Evolutionary conservation across 1,140 invertebrate species (phyloP).

Genomic region (Hermetia illucens): DNA sequence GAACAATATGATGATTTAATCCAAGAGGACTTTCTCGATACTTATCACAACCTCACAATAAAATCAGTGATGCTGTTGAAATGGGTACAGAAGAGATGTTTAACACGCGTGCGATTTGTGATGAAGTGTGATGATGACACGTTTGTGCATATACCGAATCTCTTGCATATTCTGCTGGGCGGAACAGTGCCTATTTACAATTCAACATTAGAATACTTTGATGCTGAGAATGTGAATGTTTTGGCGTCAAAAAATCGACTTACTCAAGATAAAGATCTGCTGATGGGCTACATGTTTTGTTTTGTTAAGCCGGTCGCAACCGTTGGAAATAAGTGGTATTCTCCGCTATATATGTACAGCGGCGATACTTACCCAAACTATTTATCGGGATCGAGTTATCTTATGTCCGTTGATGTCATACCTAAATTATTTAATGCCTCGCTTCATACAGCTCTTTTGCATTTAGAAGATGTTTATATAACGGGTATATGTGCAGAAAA

Average conservation of each 20-base stretch:
- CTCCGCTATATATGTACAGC: conserved; percentile 64
- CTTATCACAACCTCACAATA: conserved; percentile 84
- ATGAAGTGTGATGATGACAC: conserved; percentile 79
- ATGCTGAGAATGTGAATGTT: conserved; percentile 12
- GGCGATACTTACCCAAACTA: conserved; percentile 64
- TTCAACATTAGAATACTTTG: conserved; percentile 21
- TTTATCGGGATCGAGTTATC: conserved; percentile 71
- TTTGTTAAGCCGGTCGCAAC: conserved; percentile 55
- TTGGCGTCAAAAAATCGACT: conserved; percentile 15
- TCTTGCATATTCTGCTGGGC: conserved; percentile 33
- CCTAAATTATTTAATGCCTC: conserved; percentile 51
- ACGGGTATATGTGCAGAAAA: conserved; percentile 43
- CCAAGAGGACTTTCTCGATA: conserved; percentile 77
- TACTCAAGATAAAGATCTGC: conserved; percentile 30
- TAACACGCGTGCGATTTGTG: conserved; percentile 43
- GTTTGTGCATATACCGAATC: conserved; percentile 57
- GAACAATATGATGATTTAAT: conserved; percentile 58
- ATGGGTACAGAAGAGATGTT: conserved; percentile 54
- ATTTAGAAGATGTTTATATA: conserved; percentile 76
- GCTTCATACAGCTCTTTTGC: conserved; percentile 50
- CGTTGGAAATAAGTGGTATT: conserved; percentile 65
- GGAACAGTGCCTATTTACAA: conserved; percentile 29
- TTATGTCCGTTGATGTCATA: conserved; percentile 57
- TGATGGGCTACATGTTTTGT: conserved; percentile 61
- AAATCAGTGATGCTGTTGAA: conserved; percentile 79